phyloP scores from a whole-genome alignment of 2,113 vertebrate genomes.

The Bombycilla garrulus region DNA sequence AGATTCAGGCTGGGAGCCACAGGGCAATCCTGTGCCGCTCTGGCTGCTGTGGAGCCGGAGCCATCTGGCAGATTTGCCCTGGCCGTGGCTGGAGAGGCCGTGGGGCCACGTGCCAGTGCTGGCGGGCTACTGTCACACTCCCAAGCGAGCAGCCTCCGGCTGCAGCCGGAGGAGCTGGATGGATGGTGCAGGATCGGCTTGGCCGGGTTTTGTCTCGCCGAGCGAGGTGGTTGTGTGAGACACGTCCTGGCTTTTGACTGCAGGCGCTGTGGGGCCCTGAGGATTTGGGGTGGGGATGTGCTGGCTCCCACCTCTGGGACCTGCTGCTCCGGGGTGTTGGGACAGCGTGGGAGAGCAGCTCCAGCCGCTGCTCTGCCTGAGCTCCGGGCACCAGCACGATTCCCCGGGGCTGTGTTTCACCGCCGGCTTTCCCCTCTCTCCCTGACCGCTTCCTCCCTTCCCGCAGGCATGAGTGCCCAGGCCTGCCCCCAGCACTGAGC shows the following conservation, averaged over 20 bases:
- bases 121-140: not conserved
- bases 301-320: not conserved
- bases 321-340: not conserved
- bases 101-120: not conserved
- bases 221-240: accelerated
- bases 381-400: not conserved
- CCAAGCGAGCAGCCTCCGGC: not conserved
- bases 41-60: not conserved
- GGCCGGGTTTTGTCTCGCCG: not conserved
- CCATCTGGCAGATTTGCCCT: not conserved
- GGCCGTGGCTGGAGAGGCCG: not conserved
- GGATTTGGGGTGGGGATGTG: not conserved
- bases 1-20: not conserved
- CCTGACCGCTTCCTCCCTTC: conserved; percentile 5
- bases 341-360: not conserved
- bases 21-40: not conserved
- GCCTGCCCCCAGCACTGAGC: conserved; percentile 53
- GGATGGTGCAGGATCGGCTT: not conserved
- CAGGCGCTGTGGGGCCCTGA: not conserved
- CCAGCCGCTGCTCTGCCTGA: accelerated
- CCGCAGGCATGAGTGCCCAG: conserved; percentile 75
- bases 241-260: not conserved
- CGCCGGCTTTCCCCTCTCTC: accelerated
- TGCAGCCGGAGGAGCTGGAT: not conserved
- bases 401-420: not conserved